A percentile compares a stretch with the other conserved stretches of the same genome.
Evolutionary conservation across 1,140 invertebrate species (phyloP).

Genomic region (Papilio aristodemus): DNA sequence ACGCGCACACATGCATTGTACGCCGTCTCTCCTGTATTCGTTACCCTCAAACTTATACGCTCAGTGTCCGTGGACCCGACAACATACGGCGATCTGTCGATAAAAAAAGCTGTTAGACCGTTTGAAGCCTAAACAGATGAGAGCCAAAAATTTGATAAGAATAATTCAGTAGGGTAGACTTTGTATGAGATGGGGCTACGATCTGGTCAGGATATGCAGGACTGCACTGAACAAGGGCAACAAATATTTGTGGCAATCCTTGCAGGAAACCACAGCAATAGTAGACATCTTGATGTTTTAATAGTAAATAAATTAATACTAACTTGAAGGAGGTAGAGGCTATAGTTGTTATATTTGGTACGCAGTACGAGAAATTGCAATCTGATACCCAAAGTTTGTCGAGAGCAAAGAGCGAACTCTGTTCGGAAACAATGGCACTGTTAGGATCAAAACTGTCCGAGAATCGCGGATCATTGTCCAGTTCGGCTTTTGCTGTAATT

Average conservation of each 20-base stretch:
- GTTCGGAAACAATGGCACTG: not conserved
- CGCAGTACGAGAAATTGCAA: slow-evolving; percentile 21
- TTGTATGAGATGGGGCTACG: too few species aligned
- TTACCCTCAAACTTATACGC: not conserved
- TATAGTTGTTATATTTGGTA: slow-evolving; percentile 8
- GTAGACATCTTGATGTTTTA: too few species aligned
- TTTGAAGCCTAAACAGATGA: too few species aligned
- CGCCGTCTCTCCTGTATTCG: slow-evolving; percentile 12
- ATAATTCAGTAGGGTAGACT: too few species aligned
- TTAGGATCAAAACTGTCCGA: slow-evolving; percentile 6
- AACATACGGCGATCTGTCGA: slow-evolving; percentile 1
- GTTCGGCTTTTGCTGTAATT: slow-evolving; percentile 8
- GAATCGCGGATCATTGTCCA: slow-evolving; percentile 2
- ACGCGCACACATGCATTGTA: slow-evolving; percentile 17
- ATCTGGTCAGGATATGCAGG: too few species aligned
- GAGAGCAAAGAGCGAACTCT: not conserved
- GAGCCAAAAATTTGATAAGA: too few species aligned
- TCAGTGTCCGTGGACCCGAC: slow-evolving; percentile 12
- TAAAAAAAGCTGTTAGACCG: too few species aligned
- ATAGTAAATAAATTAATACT: not conserved
- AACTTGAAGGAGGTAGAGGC: not conserved
- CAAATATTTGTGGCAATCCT: too few species aligned
- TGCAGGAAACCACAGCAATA: too few species aligned
- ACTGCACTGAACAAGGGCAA: too few species aligned
- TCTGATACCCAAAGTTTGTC: not conserved